Evolutionary conservation across 2,888 invertebrate genomes (phyloP).

Genomic region (Napeogenes sylphis): DNA sequence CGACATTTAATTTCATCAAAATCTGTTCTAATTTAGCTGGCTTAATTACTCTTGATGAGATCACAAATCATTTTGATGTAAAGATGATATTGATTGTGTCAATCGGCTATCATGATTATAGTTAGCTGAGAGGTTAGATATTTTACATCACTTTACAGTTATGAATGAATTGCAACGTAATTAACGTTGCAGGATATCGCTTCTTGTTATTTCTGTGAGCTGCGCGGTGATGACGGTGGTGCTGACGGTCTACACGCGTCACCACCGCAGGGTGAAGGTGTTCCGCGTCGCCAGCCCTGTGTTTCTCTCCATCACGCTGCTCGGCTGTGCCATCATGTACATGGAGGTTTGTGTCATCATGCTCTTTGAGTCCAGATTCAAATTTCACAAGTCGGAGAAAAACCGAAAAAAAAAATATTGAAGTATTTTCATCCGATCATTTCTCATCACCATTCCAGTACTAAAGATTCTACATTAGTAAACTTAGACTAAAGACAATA

Average conservation of each 20-base stretch:
- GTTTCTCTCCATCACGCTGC: conserved; percentile 91
- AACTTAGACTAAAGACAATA: no score
- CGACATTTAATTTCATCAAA: no score
- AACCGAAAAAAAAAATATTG: no score
- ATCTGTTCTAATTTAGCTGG: not conserved
- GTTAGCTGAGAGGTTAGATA: no score
- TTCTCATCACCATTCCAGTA: no score
- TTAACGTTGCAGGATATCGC: conserved; percentile 81
- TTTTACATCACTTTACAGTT: no score
- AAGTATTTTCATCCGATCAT: no score
- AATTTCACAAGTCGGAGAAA: no score
- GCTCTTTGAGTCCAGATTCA: not conserved
- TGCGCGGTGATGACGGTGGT: conserved; percentile 88
- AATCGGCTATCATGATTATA: no score
- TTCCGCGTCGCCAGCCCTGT: conserved; percentile 96
- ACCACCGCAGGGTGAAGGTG: conserved; percentile 90
- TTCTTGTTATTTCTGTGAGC: conserved; percentile 86
- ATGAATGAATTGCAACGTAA: no score
- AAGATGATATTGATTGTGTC: no score
- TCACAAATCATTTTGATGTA: not conserved
- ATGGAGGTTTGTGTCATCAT: conserved; percentile 81
- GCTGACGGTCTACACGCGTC: conserved; percentile 87
- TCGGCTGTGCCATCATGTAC: conserved; percentile 95
- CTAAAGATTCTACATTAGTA: no score
- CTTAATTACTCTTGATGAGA: not conserved